Percentiles rank a stretch among this genome's conserved stretches.
phyloP scores from a whole-genome alignment of 2,888 invertebrate species.

The Scaeva pyrastri region DNA sequence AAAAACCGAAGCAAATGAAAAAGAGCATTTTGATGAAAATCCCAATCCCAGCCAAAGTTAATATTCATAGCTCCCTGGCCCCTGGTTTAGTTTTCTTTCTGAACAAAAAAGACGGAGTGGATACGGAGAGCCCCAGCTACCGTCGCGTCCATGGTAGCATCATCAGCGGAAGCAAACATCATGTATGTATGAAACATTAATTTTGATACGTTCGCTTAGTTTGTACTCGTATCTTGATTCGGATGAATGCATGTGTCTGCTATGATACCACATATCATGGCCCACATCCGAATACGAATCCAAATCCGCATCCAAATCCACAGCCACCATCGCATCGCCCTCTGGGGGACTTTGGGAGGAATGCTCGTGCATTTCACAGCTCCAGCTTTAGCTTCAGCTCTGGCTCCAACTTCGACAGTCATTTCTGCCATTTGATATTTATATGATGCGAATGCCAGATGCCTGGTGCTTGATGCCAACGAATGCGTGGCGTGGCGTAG shows the following conservation, averaged over 20 bases:
- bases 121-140: not conserved
- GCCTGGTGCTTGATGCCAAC: too few relatives aligned
- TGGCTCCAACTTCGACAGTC: conserved; percentile 20
- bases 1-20: conserved; percentile 24
- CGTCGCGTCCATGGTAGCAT: not conserved
- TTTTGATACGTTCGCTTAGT: conserved; percentile 63
- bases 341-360: not conserved
- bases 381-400: too few relatives aligned
- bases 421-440: conserved; percentile 35
- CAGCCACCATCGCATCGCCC: not conserved
- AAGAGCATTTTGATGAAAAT: conserved; percentile 48
- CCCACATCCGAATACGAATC: not conserved
- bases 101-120: not conserved
- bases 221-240: conserved; percentile 51
- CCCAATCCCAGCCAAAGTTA: conserved; percentile 60
- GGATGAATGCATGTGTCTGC: conserved; percentile 44
- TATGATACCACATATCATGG: not conserved
- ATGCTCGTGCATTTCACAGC: not conserved
- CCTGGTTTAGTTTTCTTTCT: conserved; percentile 1
- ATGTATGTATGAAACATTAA: conserved; percentile 67
- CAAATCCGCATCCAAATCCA: not conserved
- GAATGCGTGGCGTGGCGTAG: too few relatives aligned
- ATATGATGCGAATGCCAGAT: conserved; percentile 24
- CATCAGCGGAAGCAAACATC: conserved; percentile 51
- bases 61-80: conserved; percentile 58